Evolutionary conservation across 2,797 vertebrate genomes (phyloP).

Genomic region (Pangasius krempfi): DNA sequence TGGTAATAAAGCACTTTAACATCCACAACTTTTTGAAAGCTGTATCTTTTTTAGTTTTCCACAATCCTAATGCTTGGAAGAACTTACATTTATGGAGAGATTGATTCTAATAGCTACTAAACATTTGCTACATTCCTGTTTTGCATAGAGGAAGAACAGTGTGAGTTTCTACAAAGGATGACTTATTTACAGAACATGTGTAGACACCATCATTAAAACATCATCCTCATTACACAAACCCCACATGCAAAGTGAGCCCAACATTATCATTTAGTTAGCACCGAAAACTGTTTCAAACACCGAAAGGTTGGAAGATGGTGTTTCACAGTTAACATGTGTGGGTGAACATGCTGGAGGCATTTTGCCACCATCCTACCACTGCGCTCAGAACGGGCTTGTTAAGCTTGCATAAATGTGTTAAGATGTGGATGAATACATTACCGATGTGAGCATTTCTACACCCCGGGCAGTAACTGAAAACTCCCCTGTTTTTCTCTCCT

Average conservation of each 20-base stretch:
- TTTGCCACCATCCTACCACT: slow-evolving; percentile 73
- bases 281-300: slow-evolving; percentile 34
- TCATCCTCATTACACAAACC: slow-evolving; percentile 29
- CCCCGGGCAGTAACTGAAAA: slow-evolving; percentile 48
- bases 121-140: background rate
- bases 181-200: background rate
- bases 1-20: background rate
- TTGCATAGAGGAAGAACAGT: background rate
- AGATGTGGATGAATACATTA: slow-evolving; percentile 73
- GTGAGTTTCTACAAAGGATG: background rate
- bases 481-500: slow-evolving; percentile 25
- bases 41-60: no score
- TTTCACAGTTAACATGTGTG: slow-evolving; percentile 79
- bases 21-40: background rate
- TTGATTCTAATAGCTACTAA: background rate
- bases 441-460: slow-evolving; percentile 63
- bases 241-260: slow-evolving; percentile 34
- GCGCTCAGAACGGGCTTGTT: slow-evolving; percentile 78
- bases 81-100: background rate
- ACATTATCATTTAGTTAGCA: slow-evolving; percentile 32
- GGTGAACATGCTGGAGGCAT: slow-evolving; percentile 72
- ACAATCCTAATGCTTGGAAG: background rate
- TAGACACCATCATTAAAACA: slow-evolving; percentile 17
- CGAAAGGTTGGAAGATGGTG: slow-evolving; percentile 50
- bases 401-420: slow-evolving; percentile 71